Percentiles rank a stretch among this genome's conserved stretches.
Conservation (phyloP, 2,113 vertebrate genomes). For the Tachysurus vachellii region DNA sequence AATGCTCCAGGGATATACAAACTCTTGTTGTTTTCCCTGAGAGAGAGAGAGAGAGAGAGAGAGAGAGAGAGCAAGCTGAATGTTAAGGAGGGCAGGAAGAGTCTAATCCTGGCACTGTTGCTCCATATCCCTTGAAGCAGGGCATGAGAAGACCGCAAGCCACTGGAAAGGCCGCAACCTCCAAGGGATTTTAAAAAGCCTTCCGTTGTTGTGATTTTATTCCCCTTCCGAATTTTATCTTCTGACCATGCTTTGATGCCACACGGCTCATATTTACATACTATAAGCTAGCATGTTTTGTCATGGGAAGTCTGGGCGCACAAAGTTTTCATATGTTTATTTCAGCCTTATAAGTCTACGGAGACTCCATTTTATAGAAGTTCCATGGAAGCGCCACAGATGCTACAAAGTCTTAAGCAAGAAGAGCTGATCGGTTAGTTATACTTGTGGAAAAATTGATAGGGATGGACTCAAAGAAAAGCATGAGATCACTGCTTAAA, state of each 20-base stretch:
- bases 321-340: background rate
- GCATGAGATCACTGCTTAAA: slow-evolving; percentile 42
- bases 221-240: background rate
- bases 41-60: background rate
- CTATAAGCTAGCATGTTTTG: background rate
- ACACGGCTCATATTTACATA: background rate
- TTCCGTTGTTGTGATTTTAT: background rate
- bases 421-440: background rate
- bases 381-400: background rate
- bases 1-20: background rate
- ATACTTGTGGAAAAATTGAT: background rate
- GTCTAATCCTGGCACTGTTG: slow-evolving; percentile 31
- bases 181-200: slow-evolving; percentile 32
- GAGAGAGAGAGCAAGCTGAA: background rate
- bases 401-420: background rate
- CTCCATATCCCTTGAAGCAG: background rate
- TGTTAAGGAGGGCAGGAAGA: slow-evolving; percentile 10
- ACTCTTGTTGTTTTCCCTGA: slow-evolving; percentile 9
- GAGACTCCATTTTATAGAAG: background rate
- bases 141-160: slow-evolving; percentile 37
- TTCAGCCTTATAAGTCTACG: background rate
- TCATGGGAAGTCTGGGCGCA: slow-evolving; percentile 7
- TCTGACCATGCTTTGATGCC: slow-evolving; percentile 4
- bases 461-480: background rate
- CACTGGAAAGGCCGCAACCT: slow-evolving; percentile 26